Base-by-base conservation (phyloP, 1,140 invertebrate species). In the Pseudomyrmex concolor region DNA sequence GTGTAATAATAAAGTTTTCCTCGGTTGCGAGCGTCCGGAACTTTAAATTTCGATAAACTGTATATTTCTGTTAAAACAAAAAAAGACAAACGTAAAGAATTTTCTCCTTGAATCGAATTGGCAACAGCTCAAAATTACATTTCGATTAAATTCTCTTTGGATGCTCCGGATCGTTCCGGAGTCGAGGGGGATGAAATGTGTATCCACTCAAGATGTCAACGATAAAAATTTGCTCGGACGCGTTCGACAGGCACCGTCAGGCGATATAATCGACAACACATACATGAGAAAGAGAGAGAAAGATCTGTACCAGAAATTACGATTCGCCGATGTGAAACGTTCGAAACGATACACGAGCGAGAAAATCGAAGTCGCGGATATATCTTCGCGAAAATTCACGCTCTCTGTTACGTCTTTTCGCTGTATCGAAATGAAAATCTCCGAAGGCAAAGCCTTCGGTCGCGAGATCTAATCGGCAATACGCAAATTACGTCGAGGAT, bases 401-500 rank as follows among this genome's bases (percentile, higher is more conserved):
- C 51, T 34, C 22, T 45, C 68, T 34, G 64, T 70, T 78, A 70
- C 45, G 48, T 70, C 22, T 5, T 34, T 34, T 70, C 68, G 51
- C 67, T 80, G 43, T 80, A 71, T 80, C 76, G 66, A 80, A 80
- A 80, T 80, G 76, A 80, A 80, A 70, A 80, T 80, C 76, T 80
- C 43, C 54, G 76, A 80, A 71, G 67, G 76, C 59, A 80, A 80
- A 80, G 54, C 76, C 54, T 57, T 34, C 34, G 43, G 76, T 34
- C n/a, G 34, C 66, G 76, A 66, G 76, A 80, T 80, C 76, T 71
- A 70, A 80, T 80, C 76, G 43, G 43, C 64, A 13, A 19, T 25
- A 78, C 64, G 76, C 76, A 80, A 80, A 80, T 70, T 71, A 80
- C 76, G 43, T 48, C 54, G 76, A 70, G 12, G 25, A 80, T 80